A percentile compares a stretch with the other conserved stretches of the same genome.
Evolutionary conservation across 2,888 invertebrate genomes (phyloP).

Genomic region (Hetaerina titia): DNA sequence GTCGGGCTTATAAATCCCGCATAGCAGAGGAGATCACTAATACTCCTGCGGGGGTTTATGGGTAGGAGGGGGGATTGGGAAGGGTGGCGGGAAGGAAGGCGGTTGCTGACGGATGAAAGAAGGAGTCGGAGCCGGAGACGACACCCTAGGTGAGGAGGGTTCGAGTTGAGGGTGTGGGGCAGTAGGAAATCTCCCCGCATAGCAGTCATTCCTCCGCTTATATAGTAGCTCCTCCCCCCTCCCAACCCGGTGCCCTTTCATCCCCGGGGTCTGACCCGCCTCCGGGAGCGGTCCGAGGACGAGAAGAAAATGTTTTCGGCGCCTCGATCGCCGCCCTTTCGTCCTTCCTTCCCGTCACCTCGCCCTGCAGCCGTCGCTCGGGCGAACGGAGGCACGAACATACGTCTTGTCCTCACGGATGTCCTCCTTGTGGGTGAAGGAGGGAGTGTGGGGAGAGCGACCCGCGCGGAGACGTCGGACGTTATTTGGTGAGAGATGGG

Average conservation of each 20-base stretch:
- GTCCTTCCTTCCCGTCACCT: background rate
- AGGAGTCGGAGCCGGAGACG: background rate
- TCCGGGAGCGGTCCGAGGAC: background rate
- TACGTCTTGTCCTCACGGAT: background rate
- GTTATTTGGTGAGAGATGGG: no score
- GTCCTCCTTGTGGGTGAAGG: background rate
- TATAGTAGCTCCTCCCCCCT: background rate
- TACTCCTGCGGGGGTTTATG: background rate
- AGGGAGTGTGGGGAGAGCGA: background rate
- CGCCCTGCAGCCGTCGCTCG: no score
- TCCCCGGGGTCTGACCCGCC: background rate
- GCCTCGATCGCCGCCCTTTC: background rate
- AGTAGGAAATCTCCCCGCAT: background rate
- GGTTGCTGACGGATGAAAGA: background rate
- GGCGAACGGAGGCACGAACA: no score
- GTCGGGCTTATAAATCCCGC: background rate
- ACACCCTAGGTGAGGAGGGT: slow-evolving; percentile 3
- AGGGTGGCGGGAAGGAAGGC: background rate
- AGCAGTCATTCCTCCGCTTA: slow-evolving; percentile 24
- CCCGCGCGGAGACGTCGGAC: no score
- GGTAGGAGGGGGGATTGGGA: background rate
- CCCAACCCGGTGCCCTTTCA: background rate
- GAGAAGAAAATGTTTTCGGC: background rate
- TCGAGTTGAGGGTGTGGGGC: background rate
- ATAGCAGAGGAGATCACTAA: slow-evolving; percentile 12